Conservation (phyloP, 2,888 invertebrate genomes). For the Tinea pellionella region DNA sequence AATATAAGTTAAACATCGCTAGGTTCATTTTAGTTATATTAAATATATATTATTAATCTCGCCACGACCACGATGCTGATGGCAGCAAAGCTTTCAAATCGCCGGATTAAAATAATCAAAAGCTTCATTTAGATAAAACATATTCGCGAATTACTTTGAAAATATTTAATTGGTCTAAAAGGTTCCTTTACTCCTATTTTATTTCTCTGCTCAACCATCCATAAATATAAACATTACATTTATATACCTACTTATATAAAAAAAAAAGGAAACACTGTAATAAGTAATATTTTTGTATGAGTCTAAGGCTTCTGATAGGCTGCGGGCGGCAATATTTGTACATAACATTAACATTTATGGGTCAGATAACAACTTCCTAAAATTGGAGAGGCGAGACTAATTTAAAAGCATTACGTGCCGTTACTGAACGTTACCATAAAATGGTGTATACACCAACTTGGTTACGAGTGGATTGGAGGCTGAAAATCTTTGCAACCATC, state of each 20-base stretch:
- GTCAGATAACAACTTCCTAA: constrained; percentile 28
- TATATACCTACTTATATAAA: neutral
- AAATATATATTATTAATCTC: no score
- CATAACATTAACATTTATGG: constrained; percentile 33
- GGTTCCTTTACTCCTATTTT: no score
- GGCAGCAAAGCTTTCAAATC: no score
- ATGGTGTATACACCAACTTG: constrained; percentile 17
- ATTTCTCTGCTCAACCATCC: no score
- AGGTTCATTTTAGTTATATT: no score
- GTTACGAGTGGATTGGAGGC: neutral
- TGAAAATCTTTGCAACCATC: neutral
- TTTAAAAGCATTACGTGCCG: constrained; percentile 24
- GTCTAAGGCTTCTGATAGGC: neutral
- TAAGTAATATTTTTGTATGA: neutral
- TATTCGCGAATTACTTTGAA: no score
- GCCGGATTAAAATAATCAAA: no score
- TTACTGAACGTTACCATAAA: constrained; percentile 31
- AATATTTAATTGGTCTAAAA: no score
- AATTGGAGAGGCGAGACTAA: constrained; percentile 36
- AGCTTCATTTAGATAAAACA: no score
- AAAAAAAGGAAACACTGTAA: neutral
- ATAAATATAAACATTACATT: no score
- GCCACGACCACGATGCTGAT: no score
- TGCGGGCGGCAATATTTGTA: constrained; percentile 13
- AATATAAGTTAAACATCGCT: no score